Evolutionary conservation across 2,113 vertebrate genomes (phyloP), one percentile per base, ranked within the genome.

Genomic region (Grammomys dolichurus): DNA sequence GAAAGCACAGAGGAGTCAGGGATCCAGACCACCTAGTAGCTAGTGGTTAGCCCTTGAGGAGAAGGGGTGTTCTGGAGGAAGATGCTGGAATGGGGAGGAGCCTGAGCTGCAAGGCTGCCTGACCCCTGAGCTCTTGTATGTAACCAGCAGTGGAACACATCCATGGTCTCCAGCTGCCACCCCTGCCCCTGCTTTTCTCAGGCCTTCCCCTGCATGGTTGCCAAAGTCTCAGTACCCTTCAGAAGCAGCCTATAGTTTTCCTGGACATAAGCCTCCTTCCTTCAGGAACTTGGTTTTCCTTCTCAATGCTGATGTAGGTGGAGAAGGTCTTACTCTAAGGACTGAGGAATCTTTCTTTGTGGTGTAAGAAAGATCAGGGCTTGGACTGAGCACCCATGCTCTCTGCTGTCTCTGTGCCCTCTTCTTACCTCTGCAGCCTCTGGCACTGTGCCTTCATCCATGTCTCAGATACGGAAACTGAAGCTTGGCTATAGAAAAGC

Each of bases 131-230:
- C 28, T 67, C 28, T 84, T 72, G 22, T 31, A 1, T 58, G 3
- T 14, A 2, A n/a, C 13, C 73, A 77, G 56, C 58, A 31, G 26
- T 46, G 43, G 17, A 13, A 22, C 2, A 0, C 10, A 9, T 4
- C 5, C 43, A 3, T 17, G 24, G 46, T 16, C 51, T 88, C 26
- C 31, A 5, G 46, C 7, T 84, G 85, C 40, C 51, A 56, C 43
- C 56, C 10, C n/a, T 87, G 56, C 26, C 12, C 89, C 9, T 3
- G 4, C 36, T 11, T 13, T 75, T 73, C 72, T 11, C 36, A 31
- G 9, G 5, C 58, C 17, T 10, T 60, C 3, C 2, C 22, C 19
- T 2, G 24, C 13, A 13, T 11, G 87, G 91, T 67, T 14, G 10
- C 13, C 67, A 10, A 7, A 76, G 46, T 9, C 22, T 31, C 24